Evolutionary conservation across 2,888 invertebrate species (phyloP).

Genomic region (Lasioglossum zephyrum): DNA sequence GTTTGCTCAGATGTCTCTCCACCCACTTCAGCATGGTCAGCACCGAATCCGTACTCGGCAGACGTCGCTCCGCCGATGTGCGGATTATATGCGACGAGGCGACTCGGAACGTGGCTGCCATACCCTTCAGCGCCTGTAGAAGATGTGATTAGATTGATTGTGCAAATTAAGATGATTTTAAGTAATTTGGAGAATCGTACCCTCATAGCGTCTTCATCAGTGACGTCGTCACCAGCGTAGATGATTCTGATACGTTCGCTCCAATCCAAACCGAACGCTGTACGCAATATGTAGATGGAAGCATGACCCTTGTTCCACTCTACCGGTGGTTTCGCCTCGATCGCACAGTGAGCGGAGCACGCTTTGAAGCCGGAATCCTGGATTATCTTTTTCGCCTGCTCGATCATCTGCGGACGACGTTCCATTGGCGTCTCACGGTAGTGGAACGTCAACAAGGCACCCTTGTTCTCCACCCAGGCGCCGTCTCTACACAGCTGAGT

Average conservation of each 20-base stretch:
- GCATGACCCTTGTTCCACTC: conserved; percentile 97
- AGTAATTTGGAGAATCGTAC: conserved; percentile 83
- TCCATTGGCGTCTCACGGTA: conserved; percentile 92
- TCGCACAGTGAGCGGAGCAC: conserved; percentile 92
- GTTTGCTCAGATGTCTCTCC: conserved; percentile 92
- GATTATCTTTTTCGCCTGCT: conserved; percentile 90
- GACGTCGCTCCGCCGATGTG: conserved; percentile 93
- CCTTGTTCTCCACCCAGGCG: conserved; percentile 97
- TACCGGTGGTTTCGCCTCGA: conserved; percentile 96
- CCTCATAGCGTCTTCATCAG: conserved; percentile 96
- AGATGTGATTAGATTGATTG: background rate
- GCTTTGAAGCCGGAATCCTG: conserved; percentile 91
- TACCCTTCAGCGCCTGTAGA: conserved; percentile 93
- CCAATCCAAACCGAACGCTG: conserved; percentile 96
- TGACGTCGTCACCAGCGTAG: conserved; percentile 94
- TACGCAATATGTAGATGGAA: conserved; percentile 94
- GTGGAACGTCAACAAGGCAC: conserved; percentile 94
- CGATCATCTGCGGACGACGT: conserved; percentile 88
- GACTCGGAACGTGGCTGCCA: conserved; percentile 96
- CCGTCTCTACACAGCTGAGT: conserved; percentile 92
- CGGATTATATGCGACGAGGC: conserved; percentile 93
- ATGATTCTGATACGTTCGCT: conserved; percentile 95
- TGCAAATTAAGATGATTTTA: background rate
- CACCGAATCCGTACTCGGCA: conserved; percentile 95
- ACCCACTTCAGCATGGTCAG: conserved; percentile 96